Conservation (phyloP, 2,113 vertebrate species). For the Emydura subglobosa region DNA sequence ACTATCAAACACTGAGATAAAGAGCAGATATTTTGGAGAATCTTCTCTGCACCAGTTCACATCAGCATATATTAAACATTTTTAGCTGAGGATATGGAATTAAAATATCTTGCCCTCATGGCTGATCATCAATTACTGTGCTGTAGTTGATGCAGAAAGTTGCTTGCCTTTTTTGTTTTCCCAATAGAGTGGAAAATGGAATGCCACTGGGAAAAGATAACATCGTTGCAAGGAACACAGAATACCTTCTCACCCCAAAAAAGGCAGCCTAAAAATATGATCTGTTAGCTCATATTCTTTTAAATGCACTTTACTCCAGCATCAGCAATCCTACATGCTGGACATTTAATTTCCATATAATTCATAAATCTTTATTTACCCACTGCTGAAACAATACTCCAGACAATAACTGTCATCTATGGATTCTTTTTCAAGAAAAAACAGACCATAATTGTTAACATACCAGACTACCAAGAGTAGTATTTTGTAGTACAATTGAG, state of each 20-base stretch:
- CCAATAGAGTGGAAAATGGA: background rate
- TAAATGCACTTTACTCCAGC: background rate
- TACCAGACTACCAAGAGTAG: background rate
- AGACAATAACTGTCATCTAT: background rate
- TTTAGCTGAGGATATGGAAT: background rate
- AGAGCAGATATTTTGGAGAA: background rate
- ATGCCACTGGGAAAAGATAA: constrained; percentile 13
- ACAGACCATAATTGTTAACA: background rate
- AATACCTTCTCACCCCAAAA: background rate
- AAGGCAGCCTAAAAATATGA: constrained; percentile 8
- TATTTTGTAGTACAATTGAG: background rate
- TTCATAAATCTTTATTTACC: background rate
- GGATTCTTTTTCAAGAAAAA: background rate
- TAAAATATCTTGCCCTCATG: background rate
- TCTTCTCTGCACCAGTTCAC: background rate
- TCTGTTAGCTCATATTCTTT: background rate
- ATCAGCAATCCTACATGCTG: background rate
- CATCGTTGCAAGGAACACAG: constrained; percentile 48
- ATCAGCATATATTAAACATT: background rate
- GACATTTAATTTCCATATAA: background rate
- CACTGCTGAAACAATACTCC: background rate
- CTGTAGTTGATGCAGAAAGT: background rate
- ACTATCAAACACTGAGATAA: background rate
- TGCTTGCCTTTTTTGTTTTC: background rate
- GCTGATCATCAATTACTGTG: background rate